Evolutionary conservation across 2,113 vertebrate species (phyloP).

Genomic region (Budorcas taxicolor): DNA sequence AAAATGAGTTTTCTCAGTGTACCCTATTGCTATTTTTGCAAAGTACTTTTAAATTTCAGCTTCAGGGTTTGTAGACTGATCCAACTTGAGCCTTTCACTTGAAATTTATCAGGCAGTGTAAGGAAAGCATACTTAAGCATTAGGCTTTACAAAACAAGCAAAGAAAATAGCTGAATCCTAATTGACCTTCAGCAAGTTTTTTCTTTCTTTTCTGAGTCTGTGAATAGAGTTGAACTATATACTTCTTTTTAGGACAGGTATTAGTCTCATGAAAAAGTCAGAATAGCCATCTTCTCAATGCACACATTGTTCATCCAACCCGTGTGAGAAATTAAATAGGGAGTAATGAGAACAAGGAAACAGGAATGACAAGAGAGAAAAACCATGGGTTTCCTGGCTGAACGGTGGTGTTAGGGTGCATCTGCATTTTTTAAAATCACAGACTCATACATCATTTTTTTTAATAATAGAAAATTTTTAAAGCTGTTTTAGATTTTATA

Average conservation of each 20-base stretch:
- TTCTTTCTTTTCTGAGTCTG: not conserved
- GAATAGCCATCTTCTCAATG: not conserved
- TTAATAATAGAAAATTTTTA: not conserved
- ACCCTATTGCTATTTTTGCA: slow-evolving; percentile 50
- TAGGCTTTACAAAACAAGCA: not conserved
- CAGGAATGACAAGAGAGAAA: not conserved
- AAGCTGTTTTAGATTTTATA: not conserved
- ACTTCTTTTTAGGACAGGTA: rapidly evolving
- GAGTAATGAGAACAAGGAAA: not conserved
- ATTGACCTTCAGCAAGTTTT: slow-evolving; percentile 27
- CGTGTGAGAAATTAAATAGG: not conserved
- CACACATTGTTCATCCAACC: not conserved
- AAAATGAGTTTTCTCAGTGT: slow-evolving; percentile 24
- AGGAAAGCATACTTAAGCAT: not conserved
- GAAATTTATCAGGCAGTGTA: slow-evolving; percentile 16
- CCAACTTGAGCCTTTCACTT: slow-evolving; percentile 23
- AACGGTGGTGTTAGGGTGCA: not conserved
- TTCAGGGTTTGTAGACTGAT: slow-evolving; percentile 34
- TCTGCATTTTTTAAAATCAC: not conserved
- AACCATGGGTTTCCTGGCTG: not conserved
- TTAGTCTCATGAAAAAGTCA: not conserved
- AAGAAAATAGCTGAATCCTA: not conserved
- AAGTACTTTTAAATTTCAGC: slow-evolving; percentile 59
- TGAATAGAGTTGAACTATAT: not conserved
- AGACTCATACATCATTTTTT: not conserved